Percentiles rank a stretch among this genome's conserved stretches.
Conservation (phyloP, 2,797 vertebrate species). For the Sebastolobus altivelis region DNA sequence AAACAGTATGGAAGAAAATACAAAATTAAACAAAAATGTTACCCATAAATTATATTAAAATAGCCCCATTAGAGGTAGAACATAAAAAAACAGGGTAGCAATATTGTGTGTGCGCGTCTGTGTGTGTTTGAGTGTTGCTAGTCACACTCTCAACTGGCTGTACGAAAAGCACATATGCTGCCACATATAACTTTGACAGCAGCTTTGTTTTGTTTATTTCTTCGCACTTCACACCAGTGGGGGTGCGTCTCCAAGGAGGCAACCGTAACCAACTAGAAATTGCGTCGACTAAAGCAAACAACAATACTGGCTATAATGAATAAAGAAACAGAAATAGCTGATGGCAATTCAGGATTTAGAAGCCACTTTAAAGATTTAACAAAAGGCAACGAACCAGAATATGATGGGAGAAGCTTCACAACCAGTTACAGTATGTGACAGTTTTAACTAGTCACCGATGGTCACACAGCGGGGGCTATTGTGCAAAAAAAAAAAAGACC, state of each 20-base stretch:
- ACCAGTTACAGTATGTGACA: background rate
- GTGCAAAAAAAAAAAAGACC: background rate
- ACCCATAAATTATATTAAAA: background rate
- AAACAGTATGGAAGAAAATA: background rate
- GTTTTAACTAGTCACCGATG: background rate
- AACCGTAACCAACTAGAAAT: constrained; percentile 27
- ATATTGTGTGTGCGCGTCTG: background rate
- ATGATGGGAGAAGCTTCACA: constrained; percentile 7
- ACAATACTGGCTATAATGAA: constrained; percentile 26
- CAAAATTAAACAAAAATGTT: background rate
- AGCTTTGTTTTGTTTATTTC: constrained; percentile 55
- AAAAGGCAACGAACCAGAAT: background rate
- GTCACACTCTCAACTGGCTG: constrained; percentile 22
- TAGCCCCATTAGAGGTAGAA: background rate
- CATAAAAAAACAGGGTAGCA: background rate
- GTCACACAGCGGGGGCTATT: background rate
- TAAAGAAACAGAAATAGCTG: constrained; percentile 17
- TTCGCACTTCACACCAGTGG: constrained; percentile 46
- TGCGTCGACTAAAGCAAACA: constrained; percentile 18
- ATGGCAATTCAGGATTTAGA: constrained; percentile 3
- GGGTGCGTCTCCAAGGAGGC: constrained; percentile 26
- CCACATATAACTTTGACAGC: constrained; percentile 34
- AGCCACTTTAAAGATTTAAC: background rate
- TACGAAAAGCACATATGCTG: constrained; percentile 19
- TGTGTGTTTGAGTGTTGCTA: constrained; percentile 3